These are phyloP conservation scores for Riptortus pedestris DNA, from an alignment of 1,140 invertebrate species.

Conservation along the genomic window DNA sequence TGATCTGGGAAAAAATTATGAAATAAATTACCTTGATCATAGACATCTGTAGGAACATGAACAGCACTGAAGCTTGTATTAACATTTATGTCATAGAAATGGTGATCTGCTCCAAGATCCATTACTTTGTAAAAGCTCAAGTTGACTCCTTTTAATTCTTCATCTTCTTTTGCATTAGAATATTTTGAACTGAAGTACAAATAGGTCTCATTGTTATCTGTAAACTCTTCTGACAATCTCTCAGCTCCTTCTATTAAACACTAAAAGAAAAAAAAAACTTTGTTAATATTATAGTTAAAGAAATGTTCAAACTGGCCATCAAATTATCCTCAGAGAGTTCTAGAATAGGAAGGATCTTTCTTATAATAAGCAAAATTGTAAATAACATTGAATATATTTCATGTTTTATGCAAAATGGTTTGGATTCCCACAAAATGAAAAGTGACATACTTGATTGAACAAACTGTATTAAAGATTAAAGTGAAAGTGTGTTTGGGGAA, in stretches of 20 bases:
- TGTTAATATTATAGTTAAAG: too few relatives aligned
- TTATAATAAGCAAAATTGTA: too few relatives aligned
- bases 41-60: slow-evolving; percentile 90
- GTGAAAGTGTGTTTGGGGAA: too few relatives aligned
- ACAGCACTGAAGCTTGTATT: slow-evolving; percentile 76
- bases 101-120: slow-evolving; percentile 53
- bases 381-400: too few relatives aligned
- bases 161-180: slow-evolving; percentile 37
- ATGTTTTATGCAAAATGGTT: too few relatives aligned
- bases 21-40: slow-evolving; percentile 44
- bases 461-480: too few relatives aligned
- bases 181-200: slow-evolving; percentile 58
- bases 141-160: slow-evolving; percentile 13
- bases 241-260: slow-evolving; percentile 62
- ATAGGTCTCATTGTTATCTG: slow-evolving; percentile 37
- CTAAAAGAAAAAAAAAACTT: slow-evolving; percentile 38
- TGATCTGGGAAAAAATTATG: too few relatives aligned
- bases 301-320: background rate
- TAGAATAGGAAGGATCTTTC: too few relatives aligned
- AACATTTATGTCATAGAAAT: slow-evolving; percentile 76
- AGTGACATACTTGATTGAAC: too few relatives aligned
- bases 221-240: slow-evolving; percentile 46
- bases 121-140: slow-evolving; percentile 37
- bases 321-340: background rate
- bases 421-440: too few relatives aligned